Evolutionary conservation across 1,140 invertebrate species (phyloP).

Genomic region (Euura saliciscinereae): DNA sequence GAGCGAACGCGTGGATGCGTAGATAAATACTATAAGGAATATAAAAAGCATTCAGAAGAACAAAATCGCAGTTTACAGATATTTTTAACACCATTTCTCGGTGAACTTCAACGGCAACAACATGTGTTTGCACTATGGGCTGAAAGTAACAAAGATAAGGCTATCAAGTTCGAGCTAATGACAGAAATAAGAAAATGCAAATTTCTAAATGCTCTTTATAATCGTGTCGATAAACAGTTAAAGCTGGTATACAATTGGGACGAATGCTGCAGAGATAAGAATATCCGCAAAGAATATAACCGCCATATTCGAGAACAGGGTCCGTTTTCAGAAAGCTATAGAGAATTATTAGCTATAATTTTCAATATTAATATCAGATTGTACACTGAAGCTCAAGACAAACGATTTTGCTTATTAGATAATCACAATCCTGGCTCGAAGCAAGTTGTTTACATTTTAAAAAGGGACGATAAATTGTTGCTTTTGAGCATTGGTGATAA

Average conservation of each 20-base stretch:
- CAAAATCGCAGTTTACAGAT: neutral
- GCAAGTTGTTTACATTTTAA: neutral
- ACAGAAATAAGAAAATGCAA: neutral
- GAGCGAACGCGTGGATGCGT: neutral
- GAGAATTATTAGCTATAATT: neutral
- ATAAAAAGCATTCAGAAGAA: neutral
- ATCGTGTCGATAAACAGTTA: neutral
- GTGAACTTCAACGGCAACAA: neutral
- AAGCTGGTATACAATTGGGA: neutral
- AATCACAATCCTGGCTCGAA: neutral
- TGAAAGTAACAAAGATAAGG: neutral
- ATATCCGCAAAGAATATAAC: neutral
- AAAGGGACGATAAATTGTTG: neutral
- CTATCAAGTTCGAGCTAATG: neutral
- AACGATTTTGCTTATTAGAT: neutral
- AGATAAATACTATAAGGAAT: neutral
- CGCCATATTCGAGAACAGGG: neutral
- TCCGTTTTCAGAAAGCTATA: neutral
- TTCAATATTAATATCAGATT: neutral
- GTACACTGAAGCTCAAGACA: neutral
- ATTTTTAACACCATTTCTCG: neutral
- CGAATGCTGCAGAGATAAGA: neutral
- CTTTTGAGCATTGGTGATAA: neutral
- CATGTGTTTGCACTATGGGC: neutral
- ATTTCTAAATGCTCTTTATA: neutral